phyloP scores from a whole-genome alignment of 2,888 invertebrate species.

The Chrysotoxum bicinctum region DNA sequence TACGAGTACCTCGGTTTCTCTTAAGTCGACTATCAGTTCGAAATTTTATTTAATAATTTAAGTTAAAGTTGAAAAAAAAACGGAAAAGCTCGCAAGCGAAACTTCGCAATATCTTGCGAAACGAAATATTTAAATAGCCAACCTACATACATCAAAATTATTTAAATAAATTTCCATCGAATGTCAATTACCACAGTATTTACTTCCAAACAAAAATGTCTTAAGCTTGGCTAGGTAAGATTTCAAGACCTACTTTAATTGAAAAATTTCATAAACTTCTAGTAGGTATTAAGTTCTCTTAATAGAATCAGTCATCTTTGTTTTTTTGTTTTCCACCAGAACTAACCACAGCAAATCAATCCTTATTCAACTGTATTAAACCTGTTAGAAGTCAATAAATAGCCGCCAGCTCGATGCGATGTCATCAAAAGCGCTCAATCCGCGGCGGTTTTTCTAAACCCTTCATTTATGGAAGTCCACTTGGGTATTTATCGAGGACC shows the following conservation, averaged over 20 bases:
- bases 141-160: too few species aligned
- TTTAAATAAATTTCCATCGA: neutral
- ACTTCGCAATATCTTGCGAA: too few species aligned
- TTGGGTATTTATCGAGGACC: slow-evolving; percentile 9
- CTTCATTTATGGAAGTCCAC: slow-evolving; percentile 51
- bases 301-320: neutral
- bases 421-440: slow-evolving; percentile 18
- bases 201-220: neutral
- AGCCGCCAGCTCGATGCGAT: neutral
- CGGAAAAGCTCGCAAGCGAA: too few species aligned
- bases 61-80: too few species aligned
- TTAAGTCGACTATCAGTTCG: too few species aligned
- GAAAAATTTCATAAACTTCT: neutral
- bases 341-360: slow-evolving; percentile 5
- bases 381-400: slow-evolving; percentile 22
- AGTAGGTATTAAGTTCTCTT: neutral
- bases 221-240: neutral
- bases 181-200: neutral
- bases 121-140: too few species aligned
- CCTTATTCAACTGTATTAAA: neutral
- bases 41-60: too few species aligned
- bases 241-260: neutral
- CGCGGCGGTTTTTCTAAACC: slow-evolving; percentile 27
- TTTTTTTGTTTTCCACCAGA: neutral
- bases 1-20: too few species aligned